Base-by-base conservation (phyloP, 2,797 vertebrate genomes). In the Acrossocheilus wenchowensis region DNA sequence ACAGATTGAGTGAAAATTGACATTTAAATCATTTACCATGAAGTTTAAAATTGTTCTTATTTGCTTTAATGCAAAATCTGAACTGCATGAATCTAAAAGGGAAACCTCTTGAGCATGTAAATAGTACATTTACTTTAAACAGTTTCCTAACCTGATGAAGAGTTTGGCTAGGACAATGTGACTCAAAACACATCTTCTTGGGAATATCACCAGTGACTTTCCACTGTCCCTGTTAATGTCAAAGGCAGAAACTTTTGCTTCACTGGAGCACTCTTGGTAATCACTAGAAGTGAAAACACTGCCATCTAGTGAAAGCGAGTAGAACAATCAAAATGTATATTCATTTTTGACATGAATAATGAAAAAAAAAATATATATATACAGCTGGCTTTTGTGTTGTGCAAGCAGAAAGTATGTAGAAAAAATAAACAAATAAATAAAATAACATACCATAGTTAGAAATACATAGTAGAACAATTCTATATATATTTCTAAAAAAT, bases 301-400 rank as follows among this genome's bases (percentile, higher is more conserved):
- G 90, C 90, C 91, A 92, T 90, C 91, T 91, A 87, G 89, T 87
- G 91, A 87, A 75, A 78, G 78, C 34, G 26, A 41, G 6, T 48
- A n/a, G 30, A 64, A 64, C 41, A 54, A 39, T 77, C 36, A 11
- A 68, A 68, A 48, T 41, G 2, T 34, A 0, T 36, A 14, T 26
- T 7, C 0, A 21, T 10, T 30, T n/a, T 72, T 71, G 1, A 74
- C 15, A 5, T 6, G 68, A 12, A 30, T 15, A 64, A 23, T n/a
- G 21, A 0, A 2, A 11, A 17, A 14, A 62, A 34, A 62, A n/a
- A n/a, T n/a, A n/a, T 3, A 36, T 36, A 36, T 11, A 3, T 45
- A 12, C 23, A 82, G 19, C 54, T 48, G 41, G 3, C 11, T n/a
- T 83, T 50, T 60, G 36, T 54, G 60, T 45, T 36, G 12, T 26